A percentile compares a stretch with the other conserved stretches of the same genome.
phyloP scores from a whole-genome alignment of 2,888 invertebrate genomes.

The Hemaris fuciformis region DNA sequence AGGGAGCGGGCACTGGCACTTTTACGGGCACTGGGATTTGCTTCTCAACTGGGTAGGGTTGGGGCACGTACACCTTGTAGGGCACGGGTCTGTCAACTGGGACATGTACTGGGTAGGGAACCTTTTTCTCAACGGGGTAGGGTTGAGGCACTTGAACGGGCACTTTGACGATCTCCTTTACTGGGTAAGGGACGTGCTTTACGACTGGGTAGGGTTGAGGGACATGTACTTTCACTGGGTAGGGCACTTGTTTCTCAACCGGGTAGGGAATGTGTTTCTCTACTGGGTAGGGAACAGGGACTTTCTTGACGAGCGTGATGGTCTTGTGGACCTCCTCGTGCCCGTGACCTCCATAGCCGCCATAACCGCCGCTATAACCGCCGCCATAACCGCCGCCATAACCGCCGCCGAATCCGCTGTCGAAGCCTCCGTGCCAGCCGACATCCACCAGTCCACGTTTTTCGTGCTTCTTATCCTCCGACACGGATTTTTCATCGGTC shows the following conservation, averaged over 20 bases:
- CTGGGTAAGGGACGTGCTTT: slow-evolving; percentile 84
- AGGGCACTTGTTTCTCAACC: slow-evolving; percentile 83
- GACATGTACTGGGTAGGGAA: slow-evolving; percentile 80
- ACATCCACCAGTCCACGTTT: slow-evolving; percentile 86
- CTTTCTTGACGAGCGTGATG: slow-evolving; percentile 87
- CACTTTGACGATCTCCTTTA: slow-evolving; percentile 83
- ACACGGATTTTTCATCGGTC: slow-evolving; percentile 78
- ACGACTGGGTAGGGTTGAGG: slow-evolving; percentile 86
- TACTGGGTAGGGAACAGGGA: slow-evolving; percentile 87
- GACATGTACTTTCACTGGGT: slow-evolving; percentile 83
- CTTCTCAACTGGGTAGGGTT: slow-evolving; percentile 83
- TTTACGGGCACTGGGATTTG: slow-evolving; percentile 85
- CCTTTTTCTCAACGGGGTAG: slow-evolving; percentile 85
- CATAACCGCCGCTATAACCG: slow-evolving; percentile 69
- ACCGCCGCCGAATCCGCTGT: slow-evolving; percentile 40
- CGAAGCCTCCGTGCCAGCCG: slow-evolving; percentile 57
- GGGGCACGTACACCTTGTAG: slow-evolving; percentile 79
- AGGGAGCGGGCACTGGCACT: slow-evolving; percentile 85
- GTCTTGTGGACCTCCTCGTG: slow-evolving; percentile 84
- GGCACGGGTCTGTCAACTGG: slow-evolving; percentile 77
- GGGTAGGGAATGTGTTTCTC: slow-evolving; percentile 86
- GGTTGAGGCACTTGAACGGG: slow-evolving; percentile 85
- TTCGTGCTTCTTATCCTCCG: slow-evolving; percentile 86
- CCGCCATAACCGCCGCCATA: slow-evolving; percentile 80
- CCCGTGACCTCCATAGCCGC: slow-evolving; percentile 43